Evolutionary conservation across 2,113 vertebrate species (phyloP), one percentile per base, ranked within the genome.

Genomic region (Leptodactylus fuscus): DNA sequence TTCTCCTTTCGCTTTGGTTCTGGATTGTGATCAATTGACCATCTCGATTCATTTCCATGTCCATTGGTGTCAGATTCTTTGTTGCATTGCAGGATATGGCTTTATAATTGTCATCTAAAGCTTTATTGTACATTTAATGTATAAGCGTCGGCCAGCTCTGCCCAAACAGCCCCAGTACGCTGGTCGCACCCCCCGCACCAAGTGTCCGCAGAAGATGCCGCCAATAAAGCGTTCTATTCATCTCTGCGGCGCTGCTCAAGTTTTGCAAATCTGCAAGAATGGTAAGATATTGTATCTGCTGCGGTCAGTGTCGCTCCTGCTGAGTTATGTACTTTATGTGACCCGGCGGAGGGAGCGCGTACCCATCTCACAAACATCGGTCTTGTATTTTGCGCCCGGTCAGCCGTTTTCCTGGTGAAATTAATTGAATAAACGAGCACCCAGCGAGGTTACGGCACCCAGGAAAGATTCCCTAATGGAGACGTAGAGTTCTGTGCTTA

Each of bases 101-200:
- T 20, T 36, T 22, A 8, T 69, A 20, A 36, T 36, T 16, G 36
- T 6, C 69, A 70, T 70, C 18, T 34, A 22, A 34, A 18, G 65
- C 65, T 69, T 69, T 69, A 34, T 9, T 36, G 34, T 36, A 69
- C 65, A 18, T 69, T 69, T 62, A n/a, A n/a, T n/a, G n/a, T n/a
- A n/a, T n/a, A n/a, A n/a, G n/a, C n/a, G n/a, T n/a, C n/a, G n/a
- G n/a, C n/a, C n/a, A n/a, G n/a, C n/a, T n/a, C n/a, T n/a, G n/a
- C n/a, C n/a, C n/a, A n/a, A n/a, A n/a, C n/a, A n/a, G n/a, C n/a
- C n/a, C n/a, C n/a, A n/a, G n/a, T n/a, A n/a, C n/a, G n/a, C n/a
- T n/a, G n/a, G n/a, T n/a, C n/a, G n/a, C n/a, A n/a, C n/a, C n/a
- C n/a, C n/a, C n/a, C n/a, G n/a, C n/a, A 58, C 53, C 24, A 11